These are phyloP conservation scores for Picathartes gymnocephalus DNA, from an alignment of 2,113 vertebrate species.

Conservation along the genomic window DNA sequence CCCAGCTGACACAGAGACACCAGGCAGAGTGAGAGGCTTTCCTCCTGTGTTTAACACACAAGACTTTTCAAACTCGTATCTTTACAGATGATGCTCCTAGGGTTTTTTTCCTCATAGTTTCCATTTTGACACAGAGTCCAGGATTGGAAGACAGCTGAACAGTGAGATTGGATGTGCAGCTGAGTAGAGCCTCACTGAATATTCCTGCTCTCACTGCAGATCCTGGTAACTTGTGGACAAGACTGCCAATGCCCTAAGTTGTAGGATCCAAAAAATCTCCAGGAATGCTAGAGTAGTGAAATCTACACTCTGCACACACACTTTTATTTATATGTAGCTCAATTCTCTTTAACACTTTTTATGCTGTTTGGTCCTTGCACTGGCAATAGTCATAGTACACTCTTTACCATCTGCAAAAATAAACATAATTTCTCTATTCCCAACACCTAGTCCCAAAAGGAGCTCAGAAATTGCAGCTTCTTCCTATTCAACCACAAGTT, in stretches of 20 bases:
- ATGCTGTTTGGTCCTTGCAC: background rate
- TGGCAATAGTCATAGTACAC: background rate
- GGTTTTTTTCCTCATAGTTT: background rate
- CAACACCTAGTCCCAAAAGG: background rate
- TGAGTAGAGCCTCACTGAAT: background rate
- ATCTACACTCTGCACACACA: background rate
- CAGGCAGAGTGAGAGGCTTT: background rate
- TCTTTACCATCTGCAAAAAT: background rate
- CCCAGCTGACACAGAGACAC: background rate
- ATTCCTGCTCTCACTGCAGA: background rate
- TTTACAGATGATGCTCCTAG: background rate
- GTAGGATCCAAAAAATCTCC: background rate
- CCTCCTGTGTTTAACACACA: background rate
- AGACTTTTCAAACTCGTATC: background rate
- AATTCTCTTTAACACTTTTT: background rate
- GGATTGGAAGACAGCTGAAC: background rate
- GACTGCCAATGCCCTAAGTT: fast-evolving
- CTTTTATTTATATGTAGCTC: background rate
- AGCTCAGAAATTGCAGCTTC: background rate
- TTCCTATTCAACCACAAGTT: background rate
- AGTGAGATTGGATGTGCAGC: background rate
- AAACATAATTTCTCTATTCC: background rate
- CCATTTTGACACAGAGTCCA: background rate
- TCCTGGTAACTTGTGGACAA: background rate
- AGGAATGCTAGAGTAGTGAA: background rate